Percentiles rank a stretch among this genome's conserved stretches.
Conservation (phyloP, 2,888 invertebrate species). For the Ischnus inquisitorius region DNA sequence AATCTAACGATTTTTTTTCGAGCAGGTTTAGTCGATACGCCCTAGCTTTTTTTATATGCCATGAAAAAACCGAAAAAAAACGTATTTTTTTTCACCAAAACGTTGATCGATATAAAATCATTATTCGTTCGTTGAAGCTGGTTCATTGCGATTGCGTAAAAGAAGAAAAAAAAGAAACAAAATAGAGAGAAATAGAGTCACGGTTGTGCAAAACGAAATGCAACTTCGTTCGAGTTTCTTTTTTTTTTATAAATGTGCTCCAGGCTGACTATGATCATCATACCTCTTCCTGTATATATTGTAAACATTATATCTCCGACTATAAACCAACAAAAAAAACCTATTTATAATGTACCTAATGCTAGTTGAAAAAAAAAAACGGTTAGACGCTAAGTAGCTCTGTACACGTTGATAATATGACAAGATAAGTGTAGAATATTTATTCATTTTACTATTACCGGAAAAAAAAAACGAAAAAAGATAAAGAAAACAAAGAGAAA, state of each 20-base stretch:
- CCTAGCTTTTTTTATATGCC: constrained; percentile 66
- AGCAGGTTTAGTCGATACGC: constrained; percentile 54
- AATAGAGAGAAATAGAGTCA: constrained; percentile 50
- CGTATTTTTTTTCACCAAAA: constrained; percentile 59
- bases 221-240: constrained; percentile 67
- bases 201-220: constrained; percentile 67
- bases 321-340: constrained; percentile 71
- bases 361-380: constrained; percentile 51
- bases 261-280: constrained; percentile 77
- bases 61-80: constrained; percentile 49
- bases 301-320: constrained; percentile 80
- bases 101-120: constrained; percentile 48
- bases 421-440: constrained; percentile 78
- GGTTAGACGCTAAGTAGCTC: constrained; percentile 56
- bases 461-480: constrained; percentile 32
- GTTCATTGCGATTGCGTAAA: constrained; percentile 43
- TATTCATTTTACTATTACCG: constrained; percentile 65
- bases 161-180: constrained; percentile 33
- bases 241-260: constrained; percentile 59
- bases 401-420: constrained; percentile 66
- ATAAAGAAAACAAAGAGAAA: constrained; percentile 21
- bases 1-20: constrained; percentile 30
- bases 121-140: constrained; percentile 41
- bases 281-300: constrained; percentile 82
- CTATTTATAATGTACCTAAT: constrained; percentile 68